Percentiles rank a stretch among this genome's conserved stretches.
phyloP scores from a whole-genome alignment of 2,888 invertebrate species.

The Drosophila prolongata region DNA sequence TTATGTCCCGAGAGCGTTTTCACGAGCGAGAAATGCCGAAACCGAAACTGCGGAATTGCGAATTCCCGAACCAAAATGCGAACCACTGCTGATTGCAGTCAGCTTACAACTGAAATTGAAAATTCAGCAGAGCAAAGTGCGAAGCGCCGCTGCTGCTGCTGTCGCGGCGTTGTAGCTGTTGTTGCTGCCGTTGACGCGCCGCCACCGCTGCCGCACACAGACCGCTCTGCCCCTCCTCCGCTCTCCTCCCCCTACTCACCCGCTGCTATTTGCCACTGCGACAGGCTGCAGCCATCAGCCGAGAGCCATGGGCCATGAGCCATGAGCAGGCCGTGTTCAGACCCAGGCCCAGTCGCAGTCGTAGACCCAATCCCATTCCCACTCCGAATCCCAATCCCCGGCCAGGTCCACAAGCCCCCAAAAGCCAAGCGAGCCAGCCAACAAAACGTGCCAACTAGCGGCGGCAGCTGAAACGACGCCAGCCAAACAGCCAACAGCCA shows the following conservation, averaged over 20 bases:
- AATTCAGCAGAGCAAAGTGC: constrained; percentile 83
- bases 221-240: constrained; percentile 22
- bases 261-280: constrained; percentile 51
- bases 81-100: constrained; percentile 84
- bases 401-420: constrained; percentile 52
- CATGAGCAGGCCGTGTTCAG: constrained; percentile 44
- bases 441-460: constrained; percentile 75
- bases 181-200: constrained; percentile 34
- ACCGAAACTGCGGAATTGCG: constrained; percentile 37
- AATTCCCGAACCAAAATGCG: constrained; percentile 65
- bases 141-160: constrained; percentile 74
- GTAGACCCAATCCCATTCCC: constrained; percentile 1
- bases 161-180: constrained; percentile 18
- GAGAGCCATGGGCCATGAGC: constrained; percentile 38
- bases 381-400: constrained; percentile 4
- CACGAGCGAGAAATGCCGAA: constrained; percentile 23
- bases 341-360: constrained; percentile 52
- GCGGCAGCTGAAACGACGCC: constrained; percentile 56
- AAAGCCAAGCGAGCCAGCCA: constrained; percentile 67
- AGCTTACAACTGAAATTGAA: constrained; percentile 84
- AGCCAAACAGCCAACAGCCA: constrained; percentile 31
- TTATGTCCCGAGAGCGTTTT: constrained; percentile 41
- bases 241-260: constrained; percentile 2
- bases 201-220: constrained; percentile 42
- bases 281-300: constrained; percentile 61